These are phyloP conservation scores for Megamerina dolium DNA, from an alignment of 2,888 invertebrate genomes.

Conservation along the genomic window DNA sequence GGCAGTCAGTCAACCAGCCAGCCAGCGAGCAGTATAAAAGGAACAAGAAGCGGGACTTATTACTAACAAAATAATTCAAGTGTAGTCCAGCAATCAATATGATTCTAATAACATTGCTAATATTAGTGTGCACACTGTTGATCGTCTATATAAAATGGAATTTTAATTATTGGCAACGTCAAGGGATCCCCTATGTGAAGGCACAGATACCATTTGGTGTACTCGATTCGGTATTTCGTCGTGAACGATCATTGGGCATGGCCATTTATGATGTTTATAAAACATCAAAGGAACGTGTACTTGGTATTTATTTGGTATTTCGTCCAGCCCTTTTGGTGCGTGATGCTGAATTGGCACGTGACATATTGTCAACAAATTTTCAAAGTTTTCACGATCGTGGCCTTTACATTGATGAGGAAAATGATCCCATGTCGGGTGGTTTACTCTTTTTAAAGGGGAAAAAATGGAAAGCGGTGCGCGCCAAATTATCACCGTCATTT, in stretches of 20 bases:
- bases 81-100: too few relatives aligned
- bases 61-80: too few relatives aligned
- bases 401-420: slow-evolving; percentile 54
- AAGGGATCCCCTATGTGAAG: slow-evolving; percentile 54
- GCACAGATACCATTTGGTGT: slow-evolving; percentile 61
- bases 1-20: too few relatives aligned
- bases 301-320: slow-evolving; percentile 60
- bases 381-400: slow-evolving; percentile 62
- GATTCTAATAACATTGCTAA: too few relatives aligned
- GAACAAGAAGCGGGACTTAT: too few relatives aligned
- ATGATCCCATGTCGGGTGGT: slow-evolving; percentile 58
- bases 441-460: slow-evolving; percentile 52
- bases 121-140: slow-evolving; percentile 19
- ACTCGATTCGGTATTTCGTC: slow-evolving; percentile 53
- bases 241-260: slow-evolving; percentile 58
- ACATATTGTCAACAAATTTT: slow-evolving; percentile 59
- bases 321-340: slow-evolving; percentile 58
- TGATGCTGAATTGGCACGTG: slow-evolving; percentile 58
- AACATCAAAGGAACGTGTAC: slow-evolving; percentile 39
- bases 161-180: slow-evolving; percentile 54
- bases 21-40: too few relatives aligned
- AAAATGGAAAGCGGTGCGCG: slow-evolving; percentile 59
- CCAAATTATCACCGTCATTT: slow-evolving; percentile 61
- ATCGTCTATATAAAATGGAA: slow-evolving; percentile 32
- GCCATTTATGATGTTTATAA: slow-evolving; percentile 58